Base-by-base conservation (phyloP, 2,888 invertebrate genomes). In the Lithophane ornitopus region DNA sequence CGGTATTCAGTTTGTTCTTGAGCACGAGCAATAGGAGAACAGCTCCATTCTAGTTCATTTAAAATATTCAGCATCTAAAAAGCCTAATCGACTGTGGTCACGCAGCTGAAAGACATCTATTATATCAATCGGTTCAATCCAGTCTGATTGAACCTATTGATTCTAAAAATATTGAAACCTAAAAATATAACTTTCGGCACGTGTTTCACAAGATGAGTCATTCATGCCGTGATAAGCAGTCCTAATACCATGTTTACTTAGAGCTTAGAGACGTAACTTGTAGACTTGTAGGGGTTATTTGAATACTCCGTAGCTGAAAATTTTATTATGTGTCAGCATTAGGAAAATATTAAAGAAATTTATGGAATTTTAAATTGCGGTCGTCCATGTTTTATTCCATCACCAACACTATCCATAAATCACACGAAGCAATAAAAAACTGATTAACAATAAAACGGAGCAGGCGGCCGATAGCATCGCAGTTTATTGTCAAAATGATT, bases 401-500 rank as follows among this genome's bases (percentile, higher is more conserved):
- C 59, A 70, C 28, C 58, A 67, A 62, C 44, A 75, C 66, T 61
- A 74, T 67, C 54, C 78, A 87, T 87, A 76, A 81, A 81, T 84
- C 83, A 85, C 54, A 14, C 52, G 19, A 65, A 82, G 83, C 85
- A 85, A 82, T 82, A 86, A 85, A 86, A 85, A 86, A 77, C 81
- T 82, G 80, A 85, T 88, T 85, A 86, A 84, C 85, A 85, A 76
- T 85, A 87, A 88, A 88, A 83, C 61, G 74, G 72, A 70, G 72
- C 74, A 67, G 70, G 52, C 70, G 84, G 75, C 79, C 70, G 85
- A 90, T 89, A 85, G 65, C 78, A 85, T 86, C 85, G 54, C 67
- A 74, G 66, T 78, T 86, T 84, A 89, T 89, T 90, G 89, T 89
- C 88, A 85, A 74, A 85, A 88, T 90, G 91, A 91, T 91, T 90